Percentiles rank a stretch among this genome's conserved stretches.
Evolutionary conservation across 2,113 vertebrate species (phyloP).

Genomic region (Limnothrissa miodon): DNA sequence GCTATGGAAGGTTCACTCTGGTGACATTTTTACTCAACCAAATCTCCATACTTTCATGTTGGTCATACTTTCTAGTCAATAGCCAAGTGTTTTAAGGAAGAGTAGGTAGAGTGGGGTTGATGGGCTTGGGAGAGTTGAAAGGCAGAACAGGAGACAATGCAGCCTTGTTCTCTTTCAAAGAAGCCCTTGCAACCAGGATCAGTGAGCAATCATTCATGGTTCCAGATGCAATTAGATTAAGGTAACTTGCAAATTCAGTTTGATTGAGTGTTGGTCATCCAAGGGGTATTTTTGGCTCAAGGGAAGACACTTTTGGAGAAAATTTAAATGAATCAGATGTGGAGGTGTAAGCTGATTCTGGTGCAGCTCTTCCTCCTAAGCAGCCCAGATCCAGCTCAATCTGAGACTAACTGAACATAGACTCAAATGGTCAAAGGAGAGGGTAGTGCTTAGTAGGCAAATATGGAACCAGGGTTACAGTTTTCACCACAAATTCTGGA

Average conservation of each 20-base stretch:
- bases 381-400: neutral
- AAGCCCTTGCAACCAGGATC: neutral
- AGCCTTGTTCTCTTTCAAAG: conserved; percentile 1
- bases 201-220: neutral
- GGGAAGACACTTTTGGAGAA: neutral
- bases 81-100: neutral
- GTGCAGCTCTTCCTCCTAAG: neutral
- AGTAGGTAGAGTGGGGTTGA: neutral
- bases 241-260: neutral
- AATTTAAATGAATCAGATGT: neutral
- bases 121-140: neutral
- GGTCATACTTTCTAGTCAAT: neutral
- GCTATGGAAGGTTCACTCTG: conserved; percentile 60
- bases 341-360: neutral
- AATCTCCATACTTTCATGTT: neutral
- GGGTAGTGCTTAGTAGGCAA: too few relatives aligned
- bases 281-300: conserved; percentile 12
- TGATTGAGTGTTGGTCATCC: conserved; percentile 36
- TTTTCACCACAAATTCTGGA: too few relatives aligned
- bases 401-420: neutral
- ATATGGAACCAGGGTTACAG: too few relatives aligned
- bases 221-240: conserved; percentile 3
- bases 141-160: neutral
- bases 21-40: conserved; percentile 44
- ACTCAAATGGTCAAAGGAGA: too few relatives aligned